Evolutionary conservation across 2,888 invertebrate genomes (phyloP).

Genomic region (Melinaea marsaeus): DNA sequence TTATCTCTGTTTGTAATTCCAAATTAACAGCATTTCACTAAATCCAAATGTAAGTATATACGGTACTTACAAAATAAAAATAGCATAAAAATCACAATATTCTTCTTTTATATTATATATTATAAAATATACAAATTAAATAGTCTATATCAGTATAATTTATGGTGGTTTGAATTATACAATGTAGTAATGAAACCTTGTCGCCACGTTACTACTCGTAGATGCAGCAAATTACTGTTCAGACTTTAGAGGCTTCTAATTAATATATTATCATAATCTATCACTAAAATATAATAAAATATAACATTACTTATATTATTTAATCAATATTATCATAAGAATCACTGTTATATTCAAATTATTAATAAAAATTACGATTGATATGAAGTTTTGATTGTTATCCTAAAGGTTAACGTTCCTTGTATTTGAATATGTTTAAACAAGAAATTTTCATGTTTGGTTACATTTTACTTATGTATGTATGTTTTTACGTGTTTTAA

Average conservation of each 20-base stretch:
- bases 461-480: not conserved
- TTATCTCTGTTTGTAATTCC: no score
- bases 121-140: not conserved
- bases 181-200: slow-evolving; percentile 49
- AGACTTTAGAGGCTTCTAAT: no score
- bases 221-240: no score
- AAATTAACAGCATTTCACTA: no score
- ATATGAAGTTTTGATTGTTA: not conserved
- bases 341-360: slow-evolving; percentile 11
- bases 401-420: slow-evolving; percentile 9
- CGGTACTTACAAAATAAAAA: no score
- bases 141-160: slow-evolving; percentile 8
- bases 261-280: no score
- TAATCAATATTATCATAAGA: no score
- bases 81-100: no score
- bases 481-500: slow-evolving; percentile 18
- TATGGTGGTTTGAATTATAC: slow-evolving; percentile 27
- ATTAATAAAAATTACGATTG: not conserved
- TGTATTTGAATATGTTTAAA: slow-evolving; percentile 12
- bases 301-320: no score
- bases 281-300: no score
- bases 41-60: no score
- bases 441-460: not conserved
- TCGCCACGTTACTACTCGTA: slow-evolving; percentile 31
- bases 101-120: no score